Conservation (phyloP, 2,797 vertebrate genomes). For the Bufotes viridis region DNA sequence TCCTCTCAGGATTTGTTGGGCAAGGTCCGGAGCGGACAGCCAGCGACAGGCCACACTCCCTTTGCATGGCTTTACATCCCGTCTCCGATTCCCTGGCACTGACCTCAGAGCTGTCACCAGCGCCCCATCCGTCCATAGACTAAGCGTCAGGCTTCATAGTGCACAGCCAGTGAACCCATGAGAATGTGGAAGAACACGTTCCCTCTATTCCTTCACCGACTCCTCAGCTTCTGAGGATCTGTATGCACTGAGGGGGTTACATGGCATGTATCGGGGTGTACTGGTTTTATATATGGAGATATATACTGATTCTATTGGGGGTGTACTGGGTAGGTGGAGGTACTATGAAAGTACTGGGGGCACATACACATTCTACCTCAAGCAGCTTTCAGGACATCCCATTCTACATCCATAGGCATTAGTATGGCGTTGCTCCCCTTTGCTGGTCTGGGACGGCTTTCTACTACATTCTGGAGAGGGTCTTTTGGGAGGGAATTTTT, state of each 20-base stretch:
- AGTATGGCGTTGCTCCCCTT: no score
- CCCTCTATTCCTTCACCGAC: not conserved
- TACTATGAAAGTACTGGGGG: no score
- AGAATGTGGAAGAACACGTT: constrained; percentile 34
- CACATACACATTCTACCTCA: no score
- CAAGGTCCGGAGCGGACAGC: no score
- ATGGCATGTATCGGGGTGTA: not conserved
- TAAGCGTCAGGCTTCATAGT: not conserved
- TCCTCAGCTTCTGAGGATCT: not conserved
- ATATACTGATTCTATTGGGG: not conserved
- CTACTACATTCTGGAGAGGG: no score
- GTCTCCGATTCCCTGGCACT: not conserved
- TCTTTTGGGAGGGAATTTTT: no score
- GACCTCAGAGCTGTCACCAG: not conserved
- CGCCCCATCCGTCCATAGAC: not conserved
- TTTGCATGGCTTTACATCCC: not conserved
- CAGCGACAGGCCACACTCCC: not conserved
- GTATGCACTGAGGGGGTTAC: not conserved
- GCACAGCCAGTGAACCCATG: not conserved
- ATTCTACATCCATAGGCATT: no score
- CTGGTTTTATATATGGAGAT: no score
- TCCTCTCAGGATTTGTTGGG: not conserved
- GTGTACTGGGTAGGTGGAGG: not conserved
- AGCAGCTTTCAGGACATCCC: no score
- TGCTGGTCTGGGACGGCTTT: no score